phyloP scores from a whole-genome alignment of 1,140 invertebrate species.

The Drosophila hydei region DNA sequence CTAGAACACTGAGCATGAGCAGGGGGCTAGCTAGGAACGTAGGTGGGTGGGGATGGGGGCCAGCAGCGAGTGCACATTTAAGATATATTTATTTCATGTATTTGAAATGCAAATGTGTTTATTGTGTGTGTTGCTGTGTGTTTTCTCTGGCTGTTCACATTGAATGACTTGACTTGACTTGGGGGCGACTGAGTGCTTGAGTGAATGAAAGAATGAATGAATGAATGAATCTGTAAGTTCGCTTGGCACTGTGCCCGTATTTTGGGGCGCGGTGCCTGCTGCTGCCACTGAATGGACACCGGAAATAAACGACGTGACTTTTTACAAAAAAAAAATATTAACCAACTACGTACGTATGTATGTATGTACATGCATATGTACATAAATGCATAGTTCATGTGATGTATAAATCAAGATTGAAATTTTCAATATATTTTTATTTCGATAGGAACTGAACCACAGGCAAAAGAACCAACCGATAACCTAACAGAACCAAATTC shows the following conservation, averaged over 20 bases:
- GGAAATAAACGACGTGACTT: constrained; percentile 84
- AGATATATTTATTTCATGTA: constrained; percentile 77
- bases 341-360: constrained; percentile 53
- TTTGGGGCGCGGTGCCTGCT: constrained; percentile 31
- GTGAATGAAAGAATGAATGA: constrained; percentile 30
- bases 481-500: no score
- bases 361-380: constrained; percentile 2
- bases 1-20: neutral
- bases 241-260: constrained; percentile 70
- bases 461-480: no score
- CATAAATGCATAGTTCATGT: constrained; percentile 5
- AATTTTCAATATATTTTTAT: no score
- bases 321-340: constrained; percentile 75
- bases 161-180: constrained; percentile 44
- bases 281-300: constrained; percentile 51
- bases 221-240: constrained; percentile 76
- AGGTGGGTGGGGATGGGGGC: neutral
- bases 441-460: no score
- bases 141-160: constrained; percentile 20
- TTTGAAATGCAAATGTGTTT: constrained; percentile 78
- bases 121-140: constrained; percentile 4
- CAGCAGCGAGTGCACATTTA: constrained; percentile 60
- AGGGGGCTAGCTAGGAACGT: neutral
- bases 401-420: no score
- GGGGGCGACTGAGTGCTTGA: constrained; percentile 40